A percentile compares a stretch with the other conserved stretches of the same genome.
Conservation (phyloP, 1,140 invertebrate species). For the Diplogasteroides magnus region DNA sequence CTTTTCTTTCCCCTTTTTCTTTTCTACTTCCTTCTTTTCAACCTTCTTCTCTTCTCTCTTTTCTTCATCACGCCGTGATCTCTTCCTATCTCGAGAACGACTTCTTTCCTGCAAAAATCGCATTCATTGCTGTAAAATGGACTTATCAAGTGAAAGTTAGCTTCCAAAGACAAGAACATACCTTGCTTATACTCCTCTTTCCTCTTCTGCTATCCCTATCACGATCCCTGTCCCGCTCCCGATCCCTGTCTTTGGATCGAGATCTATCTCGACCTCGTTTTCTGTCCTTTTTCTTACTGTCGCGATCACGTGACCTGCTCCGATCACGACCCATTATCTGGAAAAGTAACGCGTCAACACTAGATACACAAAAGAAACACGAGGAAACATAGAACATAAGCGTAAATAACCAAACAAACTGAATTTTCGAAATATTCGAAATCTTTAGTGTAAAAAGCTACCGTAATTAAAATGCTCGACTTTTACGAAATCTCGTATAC, state of each 20-base stretch:
- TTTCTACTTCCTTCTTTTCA: background rate
- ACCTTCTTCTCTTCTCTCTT: background rate
- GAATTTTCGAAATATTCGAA: background rate
- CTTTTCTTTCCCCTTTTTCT: background rate
- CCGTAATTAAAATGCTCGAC: too few relatives aligned
- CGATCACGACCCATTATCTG: conserved; percentile 1
- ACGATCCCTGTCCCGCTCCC: background rate
- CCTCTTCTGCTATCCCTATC: background rate
- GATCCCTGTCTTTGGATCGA: conserved; percentile 8
- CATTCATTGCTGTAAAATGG: background rate
- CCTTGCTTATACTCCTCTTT: background rate
- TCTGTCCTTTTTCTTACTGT: background rate
- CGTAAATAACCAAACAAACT: background rate
- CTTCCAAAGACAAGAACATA: conserved; percentile 1
- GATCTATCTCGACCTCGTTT: background rate
- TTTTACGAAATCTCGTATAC: too few relatives aligned
- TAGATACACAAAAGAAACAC: background rate
- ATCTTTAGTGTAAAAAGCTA: too few relatives aligned
- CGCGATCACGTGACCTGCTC: conserved; percentile 8
- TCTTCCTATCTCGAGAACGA: background rate
- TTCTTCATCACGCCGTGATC: background rate
- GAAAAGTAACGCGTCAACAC: background rate
- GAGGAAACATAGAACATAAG: background rate
- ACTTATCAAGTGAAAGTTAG: background rate
- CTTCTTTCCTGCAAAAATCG: background rate